A percentile compares a stretch with the other conserved stretches of the same genome.
phyloP scores from a whole-genome alignment of 1,140 invertebrate genomes.

The Bombus pascuorum region DNA sequence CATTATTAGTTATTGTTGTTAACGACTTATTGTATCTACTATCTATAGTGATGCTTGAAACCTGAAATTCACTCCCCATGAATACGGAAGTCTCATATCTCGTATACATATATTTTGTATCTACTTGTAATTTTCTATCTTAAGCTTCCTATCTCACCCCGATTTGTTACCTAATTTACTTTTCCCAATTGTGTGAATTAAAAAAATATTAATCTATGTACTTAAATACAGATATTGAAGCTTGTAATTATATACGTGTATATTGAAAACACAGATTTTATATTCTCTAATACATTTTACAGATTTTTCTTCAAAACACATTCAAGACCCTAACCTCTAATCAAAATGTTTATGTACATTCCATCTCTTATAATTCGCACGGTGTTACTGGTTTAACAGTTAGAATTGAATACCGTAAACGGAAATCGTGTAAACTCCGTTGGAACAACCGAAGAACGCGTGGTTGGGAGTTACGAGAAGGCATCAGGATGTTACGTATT shows the following conservation, averaged over 20 bases:
- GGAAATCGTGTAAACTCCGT: constrained; percentile 26
- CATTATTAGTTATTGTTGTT: background rate
- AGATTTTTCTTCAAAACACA: background rate
- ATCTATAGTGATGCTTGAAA: background rate
- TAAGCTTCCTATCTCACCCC: too few species aligned
- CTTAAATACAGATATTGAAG: too few species aligned
- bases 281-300: too few species aligned
- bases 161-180: background rate
- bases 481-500: background rate
- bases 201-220: background rate
- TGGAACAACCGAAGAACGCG: constrained; percentile 11
- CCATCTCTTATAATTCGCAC: background rate
- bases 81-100: too few species aligned
- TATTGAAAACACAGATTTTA: background rate
- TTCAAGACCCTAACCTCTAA: background rate
- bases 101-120: too few species aligned
- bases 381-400: background rate
- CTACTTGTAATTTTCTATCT: too few species aligned
- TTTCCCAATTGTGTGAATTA: background rate
- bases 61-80: background rate
- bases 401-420: constrained; percentile 8
- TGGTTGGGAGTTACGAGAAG: constrained; percentile 20
- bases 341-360: constrained; percentile 22
- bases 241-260: too few species aligned
- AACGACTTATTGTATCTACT: background rate